Percentiles rank a stretch among this genome's conserved stretches.
Evolutionary conservation across 30 jellyfish, hydroid and myxozoan species (phyloP).

Genomic region (Catostylus mosaicus): DNA sequence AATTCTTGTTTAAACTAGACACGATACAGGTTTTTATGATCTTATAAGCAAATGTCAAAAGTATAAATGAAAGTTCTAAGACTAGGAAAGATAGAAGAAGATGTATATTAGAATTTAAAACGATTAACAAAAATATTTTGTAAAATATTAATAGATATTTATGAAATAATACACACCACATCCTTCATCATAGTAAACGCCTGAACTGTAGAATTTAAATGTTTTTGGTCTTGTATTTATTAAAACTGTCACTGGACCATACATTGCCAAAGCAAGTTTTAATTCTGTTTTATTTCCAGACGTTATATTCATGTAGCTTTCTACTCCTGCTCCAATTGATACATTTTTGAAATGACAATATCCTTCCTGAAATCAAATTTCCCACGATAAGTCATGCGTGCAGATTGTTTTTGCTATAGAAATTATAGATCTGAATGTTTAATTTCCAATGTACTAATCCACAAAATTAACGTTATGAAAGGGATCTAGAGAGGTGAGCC

Average conservation of each 20-base stretch:
- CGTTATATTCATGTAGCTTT: conserved; percentile 80
- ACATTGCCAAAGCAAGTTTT: conserved; percentile 85
- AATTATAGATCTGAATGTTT: no score
- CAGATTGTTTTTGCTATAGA: no score
- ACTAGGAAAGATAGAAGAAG: no score
- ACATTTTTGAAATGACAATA: conserved; percentile 90
- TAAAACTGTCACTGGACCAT: conserved; percentile 93
- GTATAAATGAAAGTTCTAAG: no score
- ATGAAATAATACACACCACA: conserved; percentile 63
- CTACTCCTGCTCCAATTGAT: conserved; percentile 80
- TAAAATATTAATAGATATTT: not conserved
- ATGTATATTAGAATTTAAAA: no score
- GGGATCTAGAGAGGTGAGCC: no score
- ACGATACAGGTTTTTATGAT: no score
- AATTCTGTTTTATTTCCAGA: conserved; percentile 84
- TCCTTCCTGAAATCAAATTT: conserved; percentile 78
- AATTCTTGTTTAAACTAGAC: no score
- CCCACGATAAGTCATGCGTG: not conserved
- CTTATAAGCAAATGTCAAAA: no score
- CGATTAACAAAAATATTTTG: not conserved
- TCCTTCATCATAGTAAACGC: conserved; percentile 81
- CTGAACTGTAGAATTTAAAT: conserved; percentile 88
- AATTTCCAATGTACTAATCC: no score
- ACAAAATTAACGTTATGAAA: no score
- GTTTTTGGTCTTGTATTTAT: conserved; percentile 91